Percentiles rank a stretch among this genome's conserved stretches.
Evolutionary conservation across 2,113 vertebrate genomes (phyloP).

Genomic region (Oncorhynchus tshawytscha): DNA sequence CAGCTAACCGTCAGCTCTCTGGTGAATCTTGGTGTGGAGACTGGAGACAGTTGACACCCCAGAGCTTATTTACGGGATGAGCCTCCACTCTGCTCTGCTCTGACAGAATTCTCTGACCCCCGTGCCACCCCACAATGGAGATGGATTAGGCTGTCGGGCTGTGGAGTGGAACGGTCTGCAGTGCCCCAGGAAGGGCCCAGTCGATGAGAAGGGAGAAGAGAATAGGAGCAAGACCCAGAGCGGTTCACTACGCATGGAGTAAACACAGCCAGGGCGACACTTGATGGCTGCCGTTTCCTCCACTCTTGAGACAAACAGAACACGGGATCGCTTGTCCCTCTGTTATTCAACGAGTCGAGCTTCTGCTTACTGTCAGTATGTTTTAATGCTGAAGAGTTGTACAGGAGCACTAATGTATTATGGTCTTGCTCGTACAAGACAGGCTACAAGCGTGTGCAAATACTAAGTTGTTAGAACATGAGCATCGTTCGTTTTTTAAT

Average conservation of each 20-base stretch:
- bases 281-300: too few relatives aligned
- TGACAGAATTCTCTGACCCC: conserved; percentile 21
- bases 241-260: background rate
- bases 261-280: background rate
- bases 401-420: too few relatives aligned
- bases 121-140: conserved; percentile 32
- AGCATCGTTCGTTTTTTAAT: too few relatives aligned
- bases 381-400: background rate
- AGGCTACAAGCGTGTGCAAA: background rate
- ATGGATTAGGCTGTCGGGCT: conserved; percentile 60
- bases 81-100: conserved; percentile 25
- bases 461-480: background rate
- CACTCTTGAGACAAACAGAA: background rate
- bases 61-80: conserved; percentile 1
- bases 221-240: background rate
- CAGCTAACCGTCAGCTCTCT: background rate
- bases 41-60: background rate
- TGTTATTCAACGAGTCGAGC: background rate
- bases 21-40: background rate
- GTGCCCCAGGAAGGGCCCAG: conserved; percentile 13
- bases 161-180: conserved; percentile 19
- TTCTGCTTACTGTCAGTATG: background rate
- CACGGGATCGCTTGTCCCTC: background rate
- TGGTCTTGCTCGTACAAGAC: background rate
- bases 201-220: conserved; percentile 1